phyloP scores from a whole-genome alignment of 2,797 vertebrate genomes.

The Poeciliopsis infans region DNA sequence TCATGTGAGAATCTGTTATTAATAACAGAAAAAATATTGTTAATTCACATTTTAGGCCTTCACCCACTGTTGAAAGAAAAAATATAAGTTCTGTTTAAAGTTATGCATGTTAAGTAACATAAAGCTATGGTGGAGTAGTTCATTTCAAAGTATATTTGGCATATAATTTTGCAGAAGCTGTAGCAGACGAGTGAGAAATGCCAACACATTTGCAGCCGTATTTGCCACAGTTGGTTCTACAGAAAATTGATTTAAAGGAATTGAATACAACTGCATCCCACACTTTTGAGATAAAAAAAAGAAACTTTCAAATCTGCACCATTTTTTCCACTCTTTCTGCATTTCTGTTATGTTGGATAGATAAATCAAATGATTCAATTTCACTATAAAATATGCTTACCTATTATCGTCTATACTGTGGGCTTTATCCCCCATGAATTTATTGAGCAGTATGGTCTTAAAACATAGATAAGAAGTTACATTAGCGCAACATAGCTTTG shows the following conservation, averaged over 20 bases:
- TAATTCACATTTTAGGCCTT: neutral
- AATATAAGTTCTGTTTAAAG: neutral
- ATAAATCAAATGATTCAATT: constrained; percentile 44
- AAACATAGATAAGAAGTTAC: constrained; percentile 40
- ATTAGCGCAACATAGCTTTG: constrained; percentile 27
- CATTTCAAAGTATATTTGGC: neutral
- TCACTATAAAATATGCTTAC: constrained; percentile 44
- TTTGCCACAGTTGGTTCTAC: neutral
- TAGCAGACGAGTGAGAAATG: neutral
- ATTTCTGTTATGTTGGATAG: constrained; percentile 46
- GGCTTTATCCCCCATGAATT: constrained; percentile 7
- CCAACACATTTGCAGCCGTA: neutral
- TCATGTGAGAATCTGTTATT: neutral
- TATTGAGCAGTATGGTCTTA: constrained; percentile 8
- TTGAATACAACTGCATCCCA: neutral
- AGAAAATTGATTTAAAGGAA: neutral
- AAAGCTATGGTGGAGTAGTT: neutral
- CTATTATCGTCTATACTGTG: constrained; percentile 40
- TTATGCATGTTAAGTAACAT: neutral
- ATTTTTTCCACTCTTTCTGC: neutral
- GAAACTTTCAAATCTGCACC: neutral
- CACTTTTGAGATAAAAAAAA: too few relatives aligned
- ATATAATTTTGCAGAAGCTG: neutral
- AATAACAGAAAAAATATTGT: neutral
- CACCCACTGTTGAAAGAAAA: neutral